Conservation (phyloP, 2,797 vertebrate genomes). For the Melanogrammus aeglefinus region DNA sequence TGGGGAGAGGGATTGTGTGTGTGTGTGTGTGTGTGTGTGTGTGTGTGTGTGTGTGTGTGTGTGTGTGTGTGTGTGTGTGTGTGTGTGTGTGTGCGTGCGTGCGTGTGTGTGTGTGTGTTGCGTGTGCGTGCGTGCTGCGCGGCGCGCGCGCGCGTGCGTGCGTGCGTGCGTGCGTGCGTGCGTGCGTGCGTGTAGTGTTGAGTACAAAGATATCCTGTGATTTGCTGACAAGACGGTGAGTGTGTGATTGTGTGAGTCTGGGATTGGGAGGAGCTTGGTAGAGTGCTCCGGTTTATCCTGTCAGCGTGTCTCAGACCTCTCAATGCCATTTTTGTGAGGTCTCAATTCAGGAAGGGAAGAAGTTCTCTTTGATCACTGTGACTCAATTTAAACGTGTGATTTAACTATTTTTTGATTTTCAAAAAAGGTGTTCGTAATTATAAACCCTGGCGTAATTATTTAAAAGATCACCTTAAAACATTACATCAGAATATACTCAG, state of each 20-base stretch:
- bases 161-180: neutral
- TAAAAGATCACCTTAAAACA: no score
- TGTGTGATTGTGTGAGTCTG: slow-evolving; percentile 2
- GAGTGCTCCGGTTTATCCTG: neutral
- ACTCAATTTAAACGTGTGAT: neutral
- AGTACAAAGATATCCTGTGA: neutral
- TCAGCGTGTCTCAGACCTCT: neutral
- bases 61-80: neutral
- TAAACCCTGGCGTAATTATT: no score
- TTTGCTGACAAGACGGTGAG: neutral
- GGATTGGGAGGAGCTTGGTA: neutral
- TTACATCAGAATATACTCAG: neutral
- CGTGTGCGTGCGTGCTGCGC: neutral
- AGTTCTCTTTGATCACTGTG: neutral
- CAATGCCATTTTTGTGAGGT: neutral
- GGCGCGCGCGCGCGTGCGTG: neutral
- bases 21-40: neutral
- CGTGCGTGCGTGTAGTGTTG: neutral
- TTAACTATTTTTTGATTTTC: neutral
- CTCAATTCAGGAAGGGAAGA: neutral
- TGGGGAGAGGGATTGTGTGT: neutral
- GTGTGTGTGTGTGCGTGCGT: no score
- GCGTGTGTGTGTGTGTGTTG: neutral
- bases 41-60: neutral
- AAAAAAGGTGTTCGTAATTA: no score